Evolutionary conservation across 2,797 vertebrate species (phyloP), one percentile per base, ranked within the genome.

Genomic region (Falco columbarius): DNA sequence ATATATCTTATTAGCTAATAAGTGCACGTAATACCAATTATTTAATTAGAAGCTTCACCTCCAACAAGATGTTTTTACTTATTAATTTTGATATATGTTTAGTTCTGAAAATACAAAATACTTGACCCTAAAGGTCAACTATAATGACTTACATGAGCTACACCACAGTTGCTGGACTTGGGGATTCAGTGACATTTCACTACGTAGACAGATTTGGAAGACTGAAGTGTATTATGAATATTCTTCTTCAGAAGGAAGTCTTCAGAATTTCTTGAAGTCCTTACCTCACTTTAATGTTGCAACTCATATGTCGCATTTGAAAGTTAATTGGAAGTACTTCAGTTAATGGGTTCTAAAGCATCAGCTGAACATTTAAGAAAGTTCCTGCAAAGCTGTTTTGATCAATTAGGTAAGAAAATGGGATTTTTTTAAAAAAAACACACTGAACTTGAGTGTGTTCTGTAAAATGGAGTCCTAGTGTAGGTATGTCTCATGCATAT

Each of bases 41-140:
- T 76, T 91, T 94, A 70, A 95, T 85, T 87, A 82, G 79, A 58
- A 66, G 26, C 59, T 62, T 82, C 56, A 55, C 32, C n/a, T 88
- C 55, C 82, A 55, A 55, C 52, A 38, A 76, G 42, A 34, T 54
- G 36, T 11, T 81, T 87, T 72, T 18, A 79, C 58, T n/a, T 52
- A 52, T 84, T 83, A 24, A 24, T 89, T 96, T 87, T 54, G 51
- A 38, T 42, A 58, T 34, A 6, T 46, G 1, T 62, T 83, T 34
- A 19, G 46, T 36, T 76, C 34, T 63, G 55, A 82, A 91, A 73
- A 55, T 42, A 54, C 2, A 29, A 70, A 74, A 63, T 84, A 32
- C 34, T 82, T 81, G 51, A 81, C 27, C 54, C 7, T 61, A 2
- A 27, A 56, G 22, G 21, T 68, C 65, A 84, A 14, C 34, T 66